Evolutionary conservation across 2,888 invertebrate species (phyloP), one percentile per base, ranked within the genome.

Genomic region (Epinotia brunnichana): DNA sequence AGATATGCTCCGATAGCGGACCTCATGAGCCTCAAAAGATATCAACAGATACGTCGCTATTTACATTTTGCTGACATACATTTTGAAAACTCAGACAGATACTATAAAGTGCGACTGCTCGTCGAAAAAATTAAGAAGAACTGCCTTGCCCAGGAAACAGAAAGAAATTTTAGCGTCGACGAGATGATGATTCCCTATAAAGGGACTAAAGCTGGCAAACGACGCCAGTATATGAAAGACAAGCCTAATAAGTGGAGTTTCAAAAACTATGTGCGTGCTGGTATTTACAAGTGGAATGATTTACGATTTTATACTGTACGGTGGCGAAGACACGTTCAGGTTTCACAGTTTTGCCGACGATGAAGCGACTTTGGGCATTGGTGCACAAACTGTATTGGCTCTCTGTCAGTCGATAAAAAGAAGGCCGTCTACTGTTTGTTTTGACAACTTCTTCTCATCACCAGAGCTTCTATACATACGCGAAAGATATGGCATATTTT

Each of bases 101-200:
- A 54, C 41, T 62, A 54, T 41, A 70, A 70, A 62, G 29, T 70
- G n/a, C 48, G 69, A 24, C 62, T 62, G 3, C 2, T 63, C 13
- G 56, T 54, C 4, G 62, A 70, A 44, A 70, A 62, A 54, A 24
- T 70, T 11, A 19, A 21, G 21, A 13, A 54, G 3, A 54, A 54
- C 13, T 54, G 54, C 13, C 11, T 54, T 2, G 54, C 54, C 13
- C 21, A 54, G 13, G 77, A 80, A 74, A 75, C 78, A 59, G 81
- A 81, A 77, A 77, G 54, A 17, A 71, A 74, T 19, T 83, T 75
- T 67, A 79, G 76, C 56, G 76, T 81, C 7, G 85, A 84, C 75
- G 83, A 87, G 72, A 83, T 83, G 82, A 84, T 84, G 81, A 76
- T 85, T 11, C 77, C 81, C 1, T 83, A 84, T 64, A 84, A 84